Percentiles rank a stretch among this genome's conserved stretches.
These are phyloP conservation scores for Xestobium rufovillosum DNA, from an alignment of 2,888 invertebrate genomes.

Conservation along the genomic window DNA sequence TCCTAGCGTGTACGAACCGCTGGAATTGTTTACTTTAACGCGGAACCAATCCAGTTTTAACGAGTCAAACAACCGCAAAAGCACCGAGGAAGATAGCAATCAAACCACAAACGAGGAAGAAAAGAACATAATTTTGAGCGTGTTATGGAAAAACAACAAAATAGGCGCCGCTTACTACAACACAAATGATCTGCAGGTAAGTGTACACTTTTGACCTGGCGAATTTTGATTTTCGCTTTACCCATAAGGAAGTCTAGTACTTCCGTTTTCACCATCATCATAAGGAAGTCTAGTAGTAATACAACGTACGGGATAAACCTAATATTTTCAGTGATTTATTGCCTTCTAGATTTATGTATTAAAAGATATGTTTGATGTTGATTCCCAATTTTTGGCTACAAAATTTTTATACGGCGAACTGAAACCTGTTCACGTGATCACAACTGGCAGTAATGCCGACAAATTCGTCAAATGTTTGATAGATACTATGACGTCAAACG, in stretches of 20 bases:
- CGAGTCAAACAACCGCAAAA: no score
- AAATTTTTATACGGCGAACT: conserved; percentile 53
- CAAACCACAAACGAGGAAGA: conserved; percentile 8
- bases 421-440: conserved; percentile 49
- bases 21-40: no score
- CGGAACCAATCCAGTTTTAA: no score
- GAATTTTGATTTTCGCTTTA: no score
- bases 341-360: conserved; percentile 52
- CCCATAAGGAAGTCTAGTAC: no score
- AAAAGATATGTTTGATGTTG: conserved; percentile 59
- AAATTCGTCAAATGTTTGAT: conserved; percentile 42
- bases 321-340: conserved; percentile 12
- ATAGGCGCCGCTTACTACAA: conserved; percentile 71
- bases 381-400: conserved; percentile 55
- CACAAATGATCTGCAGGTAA: conserved; percentile 55
- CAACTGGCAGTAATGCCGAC: conserved; percentile 49
- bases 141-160: conserved; percentile 57
- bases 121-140: conserved; percentile 51
- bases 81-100: no score
- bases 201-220: conserved; percentile 8
- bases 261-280: no score
- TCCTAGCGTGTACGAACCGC: no score
- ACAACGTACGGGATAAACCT: not conserved
- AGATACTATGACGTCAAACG: conserved; percentile 24
- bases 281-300: no score